phyloP scores from a whole-genome alignment of 2,888 invertebrate species.

The Eupithecia vulgata region DNA sequence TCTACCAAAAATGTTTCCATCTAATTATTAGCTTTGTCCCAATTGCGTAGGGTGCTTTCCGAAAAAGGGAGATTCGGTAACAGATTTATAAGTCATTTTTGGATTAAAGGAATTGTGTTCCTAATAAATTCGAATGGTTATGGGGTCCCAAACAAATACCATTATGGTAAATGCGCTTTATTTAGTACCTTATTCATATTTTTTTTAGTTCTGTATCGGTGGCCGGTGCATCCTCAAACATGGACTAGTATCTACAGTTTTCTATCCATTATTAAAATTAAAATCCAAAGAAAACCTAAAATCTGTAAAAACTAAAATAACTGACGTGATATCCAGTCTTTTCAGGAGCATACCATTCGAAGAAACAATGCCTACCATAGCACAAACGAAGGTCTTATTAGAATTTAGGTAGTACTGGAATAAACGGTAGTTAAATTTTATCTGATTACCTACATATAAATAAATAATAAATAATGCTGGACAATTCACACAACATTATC shows the following conservation, averaged over 20 bases:
- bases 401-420: too few relatives aligned
- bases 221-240: not conserved
- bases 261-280: not conserved
- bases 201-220: not conserved
- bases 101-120: constrained; percentile 58
- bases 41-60: constrained; percentile 52
- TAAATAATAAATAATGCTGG: too few relatives aligned
- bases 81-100: constrained; percentile 64
- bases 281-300: not conserved
- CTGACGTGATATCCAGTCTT: not conserved
- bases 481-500: too few relatives aligned
- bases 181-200: not conserved
- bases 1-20: constrained; percentile 72
- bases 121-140: constrained; percentile 48
- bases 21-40: constrained; percentile 79
- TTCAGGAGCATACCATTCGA: not conserved
- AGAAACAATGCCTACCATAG: not conserved
- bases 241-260: not conserved
- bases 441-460: too few relatives aligned
- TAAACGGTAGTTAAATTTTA: not conserved
- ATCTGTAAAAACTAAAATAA: not conserved
- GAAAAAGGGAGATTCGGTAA: constrained; percentile 60
- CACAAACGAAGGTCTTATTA: not conserved
- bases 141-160: constrained; percentile 28
- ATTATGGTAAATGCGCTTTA: constrained; percentile 19